Percentiles rank a stretch among this genome's conserved stretches.
These are phyloP conservation scores for Salminus brasiliensis DNA, from an alignment of 2,113 vertebrate genomes.

Conservation along the genomic window DNA sequence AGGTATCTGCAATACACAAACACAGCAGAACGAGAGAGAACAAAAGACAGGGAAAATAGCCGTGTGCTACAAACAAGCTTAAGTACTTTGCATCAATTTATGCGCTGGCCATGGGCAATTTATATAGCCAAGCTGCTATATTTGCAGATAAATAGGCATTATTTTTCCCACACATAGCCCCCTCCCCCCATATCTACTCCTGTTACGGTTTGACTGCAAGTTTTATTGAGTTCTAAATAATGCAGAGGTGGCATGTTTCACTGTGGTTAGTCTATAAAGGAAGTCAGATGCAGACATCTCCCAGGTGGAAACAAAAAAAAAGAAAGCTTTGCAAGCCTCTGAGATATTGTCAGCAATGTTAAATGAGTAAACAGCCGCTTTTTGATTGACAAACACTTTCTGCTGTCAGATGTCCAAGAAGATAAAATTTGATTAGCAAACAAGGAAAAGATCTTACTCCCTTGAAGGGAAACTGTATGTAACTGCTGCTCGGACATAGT, in stretches of 20 bases:
- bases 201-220: conserved; percentile 3
- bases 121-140: neutral
- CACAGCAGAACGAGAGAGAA: too few species aligned
- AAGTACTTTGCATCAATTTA: neutral
- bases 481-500: neutral
- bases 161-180: neutral
- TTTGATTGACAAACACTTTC: neutral
- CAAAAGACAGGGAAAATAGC: too few species aligned
- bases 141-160: conserved; percentile 10
- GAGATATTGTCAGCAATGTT: conserved; percentile 33
- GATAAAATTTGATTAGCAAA: conserved; percentile 5
- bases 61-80: neutral
- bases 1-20: neutral
- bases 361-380: conserved; percentile 38
- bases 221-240: conserved; percentile 43
- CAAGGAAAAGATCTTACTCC: neutral
- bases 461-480: neutral
- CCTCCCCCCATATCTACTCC: neutral
- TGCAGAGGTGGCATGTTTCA: conserved; percentile 16
- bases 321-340: conserved; percentile 1
- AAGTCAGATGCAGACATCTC: conserved; percentile 18
- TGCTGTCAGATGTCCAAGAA: conserved; percentile 15
- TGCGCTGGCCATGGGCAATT: neutral
- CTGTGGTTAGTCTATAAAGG: conserved; percentile 33
- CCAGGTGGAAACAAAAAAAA: neutral